phyloP scores from a whole-genome alignment of 2,113 vertebrate species.

The Pseudorhombus dupliciocellatus region DNA sequence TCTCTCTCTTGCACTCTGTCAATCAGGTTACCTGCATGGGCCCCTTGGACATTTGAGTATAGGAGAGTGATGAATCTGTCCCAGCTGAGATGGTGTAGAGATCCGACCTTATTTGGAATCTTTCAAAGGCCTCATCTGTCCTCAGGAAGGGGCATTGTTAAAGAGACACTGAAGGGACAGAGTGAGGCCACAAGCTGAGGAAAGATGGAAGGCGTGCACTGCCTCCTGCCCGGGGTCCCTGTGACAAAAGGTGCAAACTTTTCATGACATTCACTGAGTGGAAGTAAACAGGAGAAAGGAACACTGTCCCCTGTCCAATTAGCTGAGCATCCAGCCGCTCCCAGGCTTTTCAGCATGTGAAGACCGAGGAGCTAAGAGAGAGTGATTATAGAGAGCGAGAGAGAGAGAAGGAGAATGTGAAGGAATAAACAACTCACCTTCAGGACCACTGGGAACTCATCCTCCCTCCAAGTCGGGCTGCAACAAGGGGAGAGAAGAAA shows the following conservation, averaged over 20 bases:
- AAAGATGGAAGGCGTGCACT: not conserved
- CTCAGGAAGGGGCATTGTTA: not conserved
- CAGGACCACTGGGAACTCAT: constrained; percentile 51
- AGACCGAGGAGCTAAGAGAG: constrained; percentile 12
- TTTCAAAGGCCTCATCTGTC: constrained; percentile 48
- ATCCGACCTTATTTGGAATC: constrained; percentile 21
- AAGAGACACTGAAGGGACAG: constrained; percentile 11
- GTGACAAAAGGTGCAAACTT: constrained; percentile 31
- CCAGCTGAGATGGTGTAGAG: constrained; percentile 18
- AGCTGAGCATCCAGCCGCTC: constrained; percentile 43
- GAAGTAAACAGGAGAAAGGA: constrained; percentile 28
- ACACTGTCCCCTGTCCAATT: constrained; percentile 67
- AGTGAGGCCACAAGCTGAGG: constrained; percentile 31
- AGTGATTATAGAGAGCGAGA: constrained; percentile 22
- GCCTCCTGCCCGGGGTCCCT: constrained; percentile 1
- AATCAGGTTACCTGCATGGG: constrained; percentile 54
- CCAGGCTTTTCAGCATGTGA: constrained; percentile 34
- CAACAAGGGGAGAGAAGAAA: constrained; percentile 14
- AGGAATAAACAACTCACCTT: constrained; percentile 59
- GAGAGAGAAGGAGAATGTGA: constrained; percentile 50
- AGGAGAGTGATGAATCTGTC: constrained; percentile 54
- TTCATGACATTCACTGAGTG: constrained; percentile 34
- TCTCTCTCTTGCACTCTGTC: constrained; percentile 50
- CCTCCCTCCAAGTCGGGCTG: not conserved
- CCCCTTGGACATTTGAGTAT: constrained; percentile 51